phyloP scores from a whole-genome alignment of 2,888 invertebrate genomes.

The Lasius fuliginosus region DNA sequence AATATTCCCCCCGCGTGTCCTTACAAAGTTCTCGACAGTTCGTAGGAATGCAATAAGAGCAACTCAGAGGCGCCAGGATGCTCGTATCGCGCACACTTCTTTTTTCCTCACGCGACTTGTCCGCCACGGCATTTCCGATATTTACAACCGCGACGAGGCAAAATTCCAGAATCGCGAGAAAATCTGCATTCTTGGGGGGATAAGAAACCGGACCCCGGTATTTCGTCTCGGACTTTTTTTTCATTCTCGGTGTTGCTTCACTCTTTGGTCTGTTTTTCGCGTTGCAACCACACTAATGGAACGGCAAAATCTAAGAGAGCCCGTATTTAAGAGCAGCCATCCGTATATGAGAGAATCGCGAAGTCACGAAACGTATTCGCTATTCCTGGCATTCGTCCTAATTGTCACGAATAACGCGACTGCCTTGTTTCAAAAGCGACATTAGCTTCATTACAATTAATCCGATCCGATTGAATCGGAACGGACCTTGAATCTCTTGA shows the following conservation, averaged over 20 bases:
- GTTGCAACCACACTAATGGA: background rate
- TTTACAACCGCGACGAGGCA: slow-evolving; percentile 19
- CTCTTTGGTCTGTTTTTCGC: background rate
- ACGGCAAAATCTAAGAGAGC: background rate
- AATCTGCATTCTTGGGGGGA: slow-evolving; percentile 34
- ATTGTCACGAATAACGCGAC: background rate
- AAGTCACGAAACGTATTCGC: background rate
- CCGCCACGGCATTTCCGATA: background rate
- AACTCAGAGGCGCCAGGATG: slow-evolving; percentile 32
- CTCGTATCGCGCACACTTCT: background rate
- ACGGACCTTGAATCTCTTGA: slow-evolving; percentile 38
- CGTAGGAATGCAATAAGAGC: slow-evolving; percentile 37
- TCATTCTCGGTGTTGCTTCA: background rate
- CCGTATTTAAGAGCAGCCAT: background rate
- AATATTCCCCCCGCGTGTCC: background rate
- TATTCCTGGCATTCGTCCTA: background rate
- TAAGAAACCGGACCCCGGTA: background rate
- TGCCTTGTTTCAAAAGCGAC: background rate
- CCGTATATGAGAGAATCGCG: background rate
- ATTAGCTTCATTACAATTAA: slow-evolving; percentile 17
- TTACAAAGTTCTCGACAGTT: background rate
- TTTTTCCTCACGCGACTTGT: slow-evolving; percentile 5
- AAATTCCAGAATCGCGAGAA: slow-evolving; percentile 23
- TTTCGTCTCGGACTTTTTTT: background rate
- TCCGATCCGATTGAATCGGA: slow-evolving; percentile 16